Evolutionary conservation across 2,797 vertebrate genomes (phyloP), one percentile per base, ranked within the genome.

Genomic region (Paedocypris micromegethes): DNA sequence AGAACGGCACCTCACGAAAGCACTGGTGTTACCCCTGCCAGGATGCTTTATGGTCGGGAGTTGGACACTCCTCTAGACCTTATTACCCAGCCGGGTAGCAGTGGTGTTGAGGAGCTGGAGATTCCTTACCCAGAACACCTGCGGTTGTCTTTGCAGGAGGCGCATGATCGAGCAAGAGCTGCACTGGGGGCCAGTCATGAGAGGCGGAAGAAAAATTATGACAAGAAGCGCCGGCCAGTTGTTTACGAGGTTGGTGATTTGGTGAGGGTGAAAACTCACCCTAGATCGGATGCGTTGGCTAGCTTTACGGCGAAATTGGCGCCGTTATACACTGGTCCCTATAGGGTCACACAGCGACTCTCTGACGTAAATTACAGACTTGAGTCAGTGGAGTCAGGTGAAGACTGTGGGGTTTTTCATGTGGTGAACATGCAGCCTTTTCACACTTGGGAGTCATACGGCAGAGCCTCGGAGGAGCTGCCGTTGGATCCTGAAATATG

Each of bases 1-100:
- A 1, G 40, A 5, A 67, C 52, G 0, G 64, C 52, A 0, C 39
- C 39, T 3, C 42, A 72, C 47, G 69, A 72, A 6, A 72, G 56
- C 9, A 58, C 43, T 0, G 48, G 60, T 5, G 4, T 51, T 23
- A 46, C 53, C 2, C 69, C 9, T 0, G 23, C 40, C 6, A 64
- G 55, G 53, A 57, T 70, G 45, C 38, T 70, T 5, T 63, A 64
- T 51, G 41, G 48, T 2, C 42, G 48, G 3, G 55, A 72, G 47
- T 41, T 72, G 9, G 9, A 58, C 5, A 65, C 62, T 44, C 40
- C 49, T 2, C 4, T 72, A 9, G 43, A 72, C 6, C 49, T 65
- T 5, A 2, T 72, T 3, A 64, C 54, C 6, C 60, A 64, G 5
- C 23, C 54, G 3, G 9, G 2, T 3, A 4, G 23, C 39, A 39